Base-by-base conservation (phyloP, 2,888 invertebrate genomes). In the Mythimna loreyi region DNA sequence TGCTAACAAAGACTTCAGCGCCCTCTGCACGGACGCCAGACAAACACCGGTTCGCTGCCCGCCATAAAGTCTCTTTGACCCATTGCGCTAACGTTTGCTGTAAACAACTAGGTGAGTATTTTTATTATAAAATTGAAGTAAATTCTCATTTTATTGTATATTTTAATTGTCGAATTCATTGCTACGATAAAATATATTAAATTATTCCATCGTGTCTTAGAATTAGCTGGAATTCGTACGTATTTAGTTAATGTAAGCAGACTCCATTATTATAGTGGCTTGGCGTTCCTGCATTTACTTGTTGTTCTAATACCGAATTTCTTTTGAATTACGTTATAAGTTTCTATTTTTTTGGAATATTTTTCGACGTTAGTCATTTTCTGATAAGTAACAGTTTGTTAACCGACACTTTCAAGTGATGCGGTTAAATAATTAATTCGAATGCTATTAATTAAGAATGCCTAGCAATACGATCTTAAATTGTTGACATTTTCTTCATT, bases 1-100 rank as follows among this genome's bases (percentile, higher is more conserved):
- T 72, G 28, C 16, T 65, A 63, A 60, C 59, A 65, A 64, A 67
- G 64, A 78, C 78, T 79, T 58, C 60, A 86, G 93, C 95, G 95
- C 95, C 95, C 95, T 93, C 95, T 96, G 91, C 90, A 95, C 84
- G 83, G 96, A 96, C 96, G 96, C 96, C 92, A 90, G 87, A 86
- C 66, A 78, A 85, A 82, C 87, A 86, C 89, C 87, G 87, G 86
- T 87, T 88, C 84, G 83, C 85, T 89, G 90, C 90, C 90, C 94
- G 94, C 94, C 94, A 94, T 94, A 93, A 93, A 93, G 88, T 91
- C 90, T 89, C 90, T 89, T 89, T 89, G 86, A 88, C 87, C 86
- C 82, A 88, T 90, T 88, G 89, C 89, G 87, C 76, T 90, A 90
- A 78, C 90, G 90, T 89, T 91, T 85, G 91, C 93, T 90, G 93